Evolutionary conservation across 2,888 invertebrate genomes (phyloP), one percentile per base, ranked within the genome.

Genomic region (Antitype chi): DNA sequence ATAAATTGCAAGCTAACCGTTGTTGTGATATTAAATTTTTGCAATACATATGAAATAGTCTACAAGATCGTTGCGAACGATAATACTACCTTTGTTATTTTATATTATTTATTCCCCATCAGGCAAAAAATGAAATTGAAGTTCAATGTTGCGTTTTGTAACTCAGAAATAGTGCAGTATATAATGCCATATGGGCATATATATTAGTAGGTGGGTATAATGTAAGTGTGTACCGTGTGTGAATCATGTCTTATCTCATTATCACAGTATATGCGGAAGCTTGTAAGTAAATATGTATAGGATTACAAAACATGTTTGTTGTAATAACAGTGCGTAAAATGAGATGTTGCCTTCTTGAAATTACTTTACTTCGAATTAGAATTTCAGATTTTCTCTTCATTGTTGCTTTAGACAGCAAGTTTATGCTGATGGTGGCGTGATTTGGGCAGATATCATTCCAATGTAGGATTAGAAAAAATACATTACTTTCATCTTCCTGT

Each of bases 191-290:
- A 9, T 8, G 17, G 20, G 7, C 25, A 2, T 32, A 25, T 32
- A 17, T 60, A 28, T 23, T 15, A 20, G 9, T 25, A 38, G 4
- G 2, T 43, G 38, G 0, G 1, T 55, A 49, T n/a, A 0, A 13
- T 52, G 23, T 15, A 38, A 63, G 17, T 74, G 15, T 55, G 66
- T 49, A 60, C n/a, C 38, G 23, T 52, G 28, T 49, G 69, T 82
- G 81, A 85, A 71, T 85, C 81, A 81, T 55, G 64, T 63, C 70
- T 78, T 82, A 85, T 85, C 82, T 74, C 28, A 74, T 64, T 78
- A 82, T 81, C 72, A 72, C 85, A 76, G 72, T 60, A 72, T 75
- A 73, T 64, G 70, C 75, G 72, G 78, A 75, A 85, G 85, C 66
- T 78, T 52, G 13, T 70, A 62, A 53, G 78, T 82, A 76, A 81